Evolutionary conservation across 2,797 vertebrate genomes (phyloP).

Genomic region (Diglossa cyanea): DNA sequence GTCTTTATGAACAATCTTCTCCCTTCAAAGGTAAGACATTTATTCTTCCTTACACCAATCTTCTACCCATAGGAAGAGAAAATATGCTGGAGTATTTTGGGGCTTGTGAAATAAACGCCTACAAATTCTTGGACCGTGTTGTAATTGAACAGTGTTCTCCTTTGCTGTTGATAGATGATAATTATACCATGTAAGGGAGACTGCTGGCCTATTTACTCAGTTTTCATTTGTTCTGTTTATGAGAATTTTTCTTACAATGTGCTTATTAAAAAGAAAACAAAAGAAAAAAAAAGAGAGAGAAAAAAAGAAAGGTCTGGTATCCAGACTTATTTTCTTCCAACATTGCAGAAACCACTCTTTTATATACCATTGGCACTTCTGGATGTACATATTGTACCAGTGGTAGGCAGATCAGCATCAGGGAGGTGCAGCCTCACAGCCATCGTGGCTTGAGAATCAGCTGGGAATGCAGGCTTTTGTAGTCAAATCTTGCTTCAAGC

Average conservation of each 20-base stretch:
- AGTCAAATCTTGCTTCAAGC: not conserved
- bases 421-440: not conserved
- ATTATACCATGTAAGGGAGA: not conserved
- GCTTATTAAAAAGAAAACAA: not conserved
- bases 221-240: not conserved
- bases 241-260: not conserved
- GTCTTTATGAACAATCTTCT: not conserved
- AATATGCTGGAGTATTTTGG: not conserved
- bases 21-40: not conserved
- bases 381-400: not conserved
- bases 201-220: fast-evolving
- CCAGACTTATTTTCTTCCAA: not conserved
- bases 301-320: not conserved
- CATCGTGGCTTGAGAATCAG: fast-evolving
- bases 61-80: not conserved
- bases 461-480: not conserved
- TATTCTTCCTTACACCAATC: not conserved
- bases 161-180: not conserved
- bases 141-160: not conserved
- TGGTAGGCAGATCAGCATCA: not conserved
- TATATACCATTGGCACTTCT: not conserved
- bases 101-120: not conserved
- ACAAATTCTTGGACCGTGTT: not conserved
- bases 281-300: too few species aligned
- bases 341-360: not conserved